phyloP scores from a whole-genome alignment of 2,797 vertebrate genomes.

The Balearica regulorum region DNA sequence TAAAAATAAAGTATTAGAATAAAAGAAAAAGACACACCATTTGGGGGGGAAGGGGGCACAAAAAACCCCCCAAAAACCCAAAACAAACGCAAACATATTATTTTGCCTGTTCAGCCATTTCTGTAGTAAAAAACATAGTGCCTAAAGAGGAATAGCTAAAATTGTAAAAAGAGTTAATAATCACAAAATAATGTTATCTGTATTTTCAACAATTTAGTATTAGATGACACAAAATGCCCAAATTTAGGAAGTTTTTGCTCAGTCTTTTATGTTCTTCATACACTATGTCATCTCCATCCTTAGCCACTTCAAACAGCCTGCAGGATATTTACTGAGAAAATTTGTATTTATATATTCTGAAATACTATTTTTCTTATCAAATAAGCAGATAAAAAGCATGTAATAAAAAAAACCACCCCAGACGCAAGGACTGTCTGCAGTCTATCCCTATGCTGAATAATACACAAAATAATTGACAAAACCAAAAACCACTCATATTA shows the following conservation, averaged over 20 bases:
- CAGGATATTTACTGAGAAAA: not conserved
- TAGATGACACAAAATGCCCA: not conserved
- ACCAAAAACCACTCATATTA: not conserved
- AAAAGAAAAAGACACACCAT: not conserved
- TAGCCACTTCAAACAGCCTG: not conserved
- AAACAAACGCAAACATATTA: not conserved
- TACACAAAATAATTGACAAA: not conserved
- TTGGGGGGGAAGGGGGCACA: not conserved
- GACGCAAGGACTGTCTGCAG: not conserved
- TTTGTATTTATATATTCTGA: not conserved
- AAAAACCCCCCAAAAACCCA: not conserved
- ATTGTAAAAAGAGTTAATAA: not conserved
- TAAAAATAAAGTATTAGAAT: not conserved
- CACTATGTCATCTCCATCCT: not conserved
- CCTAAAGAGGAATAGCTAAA: not conserved
- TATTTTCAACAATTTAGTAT: not conserved
- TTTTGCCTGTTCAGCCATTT: not conserved
- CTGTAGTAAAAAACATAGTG: not conserved
- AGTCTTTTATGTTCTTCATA: not conserved
- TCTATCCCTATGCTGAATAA: not conserved
- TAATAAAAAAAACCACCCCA: not conserved
- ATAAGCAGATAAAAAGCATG: not conserved
- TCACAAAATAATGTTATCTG: not conserved
- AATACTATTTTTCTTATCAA: not conserved
- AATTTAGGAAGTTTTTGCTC: not conserved